Percentiles rank a stretch among this genome's conserved stretches.
Conservation (phyloP, 2,113 vertebrate species). For the Opisthocomus hoazin region DNA sequence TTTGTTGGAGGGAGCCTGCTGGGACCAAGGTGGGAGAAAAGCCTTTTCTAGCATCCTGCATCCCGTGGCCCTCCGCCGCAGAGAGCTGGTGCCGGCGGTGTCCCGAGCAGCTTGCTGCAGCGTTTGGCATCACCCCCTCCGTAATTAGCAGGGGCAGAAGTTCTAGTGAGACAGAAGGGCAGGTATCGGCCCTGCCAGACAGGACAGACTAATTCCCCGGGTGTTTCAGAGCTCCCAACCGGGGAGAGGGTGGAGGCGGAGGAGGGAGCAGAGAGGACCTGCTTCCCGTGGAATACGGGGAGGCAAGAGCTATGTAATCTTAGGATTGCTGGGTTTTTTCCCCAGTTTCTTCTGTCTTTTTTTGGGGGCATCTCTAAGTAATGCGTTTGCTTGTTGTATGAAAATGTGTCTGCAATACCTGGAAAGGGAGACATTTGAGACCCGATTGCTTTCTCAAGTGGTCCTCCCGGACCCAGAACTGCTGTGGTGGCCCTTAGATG, state of each 20-base stretch:
- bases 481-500: neutral
- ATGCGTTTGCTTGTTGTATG: neutral
- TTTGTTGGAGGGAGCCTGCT: neutral
- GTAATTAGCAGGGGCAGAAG: neutral
- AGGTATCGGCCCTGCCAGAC: fast-evolving
- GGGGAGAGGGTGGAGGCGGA: neutral
- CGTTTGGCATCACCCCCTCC: neutral
- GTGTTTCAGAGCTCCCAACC: neutral
- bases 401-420: neutral
- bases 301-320: neutral
- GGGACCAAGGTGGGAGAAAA: neutral
- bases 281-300: neutral
- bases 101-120: neutral
- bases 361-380: neutral
- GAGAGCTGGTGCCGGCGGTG: fast-evolving
- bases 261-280: neutral
- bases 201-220: neutral
- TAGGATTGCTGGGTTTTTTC: neutral
- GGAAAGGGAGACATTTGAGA: neutral
- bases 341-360: neutral
- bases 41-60: neutral
- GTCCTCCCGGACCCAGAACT: neutral
- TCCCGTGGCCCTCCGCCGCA: neutral
- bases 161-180: neutral
- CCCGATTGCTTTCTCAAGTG: neutral